A percentile compares a stretch with the other conserved stretches of the same genome.
Evolutionary conservation across 1,140 invertebrate genomes (phyloP).

Genomic region (Eupristina koningsbergeri): DNA sequence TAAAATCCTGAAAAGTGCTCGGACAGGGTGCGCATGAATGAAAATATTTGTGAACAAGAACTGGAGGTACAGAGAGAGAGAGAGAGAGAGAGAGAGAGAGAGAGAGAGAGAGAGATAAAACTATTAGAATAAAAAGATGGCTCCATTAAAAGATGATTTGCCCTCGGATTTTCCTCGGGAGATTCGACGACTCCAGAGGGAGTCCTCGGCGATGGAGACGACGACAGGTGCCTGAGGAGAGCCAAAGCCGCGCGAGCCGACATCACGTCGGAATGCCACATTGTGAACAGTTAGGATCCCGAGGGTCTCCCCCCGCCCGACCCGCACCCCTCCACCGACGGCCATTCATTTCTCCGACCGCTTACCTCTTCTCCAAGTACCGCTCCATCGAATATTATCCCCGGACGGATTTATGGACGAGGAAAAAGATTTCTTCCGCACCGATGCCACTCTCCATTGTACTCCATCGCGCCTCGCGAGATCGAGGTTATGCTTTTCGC

Average conservation of each 20-base stretch:
- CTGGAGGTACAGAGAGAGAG: no score
- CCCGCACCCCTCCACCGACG: neutral
- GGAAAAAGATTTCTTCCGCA: neutral
- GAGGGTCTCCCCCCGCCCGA: neutral
- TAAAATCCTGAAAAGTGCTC: neutral
- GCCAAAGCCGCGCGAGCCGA: neutral
- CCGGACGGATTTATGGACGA: neutral
- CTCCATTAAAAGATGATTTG: no score
- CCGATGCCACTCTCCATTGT: constrained; percentile 11
- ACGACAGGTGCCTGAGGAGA: constrained; percentile 42
- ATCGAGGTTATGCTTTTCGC: constrained; percentile 9
- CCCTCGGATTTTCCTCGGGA: no score
- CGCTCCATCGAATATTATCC: constrained; percentile 27
- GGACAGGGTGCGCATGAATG: neutral
- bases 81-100: no score
- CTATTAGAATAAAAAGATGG: no score
- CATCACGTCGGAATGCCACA: constrained; percentile 41
- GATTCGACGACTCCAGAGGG: neutral
- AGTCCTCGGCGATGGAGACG: neutral
- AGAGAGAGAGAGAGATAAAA: no score
- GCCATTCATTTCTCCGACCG: constrained; percentile 27
- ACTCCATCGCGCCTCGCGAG: neutral
- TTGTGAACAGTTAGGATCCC: constrained; percentile 46
- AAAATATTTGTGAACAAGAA: neutral
- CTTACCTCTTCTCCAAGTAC: neutral